Evolutionary conservation across 2,888 invertebrate species (phyloP).

Genomic region (Dexiosoma caninum): DNA sequence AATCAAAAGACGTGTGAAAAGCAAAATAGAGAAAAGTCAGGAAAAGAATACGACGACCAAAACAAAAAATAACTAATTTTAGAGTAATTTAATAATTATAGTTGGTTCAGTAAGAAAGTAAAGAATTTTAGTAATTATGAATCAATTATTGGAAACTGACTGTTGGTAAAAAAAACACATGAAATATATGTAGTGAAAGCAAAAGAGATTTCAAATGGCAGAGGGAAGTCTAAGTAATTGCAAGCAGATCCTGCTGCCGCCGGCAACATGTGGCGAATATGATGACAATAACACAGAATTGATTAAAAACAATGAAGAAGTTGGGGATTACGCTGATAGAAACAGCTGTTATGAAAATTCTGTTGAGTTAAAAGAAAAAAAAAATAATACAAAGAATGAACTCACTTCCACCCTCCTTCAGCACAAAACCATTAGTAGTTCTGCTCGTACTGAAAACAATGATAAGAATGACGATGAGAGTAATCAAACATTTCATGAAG

Average conservation of each 20-base stretch:
- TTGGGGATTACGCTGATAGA: neutral
- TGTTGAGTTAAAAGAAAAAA: neutral
- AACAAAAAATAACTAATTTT: constrained; percentile 10
- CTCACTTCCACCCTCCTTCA: neutral
- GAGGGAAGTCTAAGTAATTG: constrained; percentile 20
- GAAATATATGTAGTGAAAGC: neutral
- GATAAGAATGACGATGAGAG: constrained; percentile 68
- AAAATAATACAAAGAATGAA: constrained; percentile 26
- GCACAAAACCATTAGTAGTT: neutral
- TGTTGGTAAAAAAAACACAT: neutral
- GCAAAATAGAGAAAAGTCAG: constrained; percentile 9
- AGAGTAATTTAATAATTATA: neutral
- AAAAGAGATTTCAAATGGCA: constrained; percentile 11
- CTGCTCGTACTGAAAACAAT: neutral
- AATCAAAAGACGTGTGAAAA: constrained; percentile 56
- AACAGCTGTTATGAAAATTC: neutral
- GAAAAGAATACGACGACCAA: constrained; percentile 20
- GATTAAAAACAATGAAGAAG: constrained; percentile 29
- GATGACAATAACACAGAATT: constrained; percentile 35
- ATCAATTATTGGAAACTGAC: neutral
- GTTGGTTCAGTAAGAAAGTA: neutral
- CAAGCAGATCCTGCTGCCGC: constrained; percentile 4
- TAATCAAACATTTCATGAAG: constrained; percentile 71
- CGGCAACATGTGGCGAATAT: constrained; percentile 52
- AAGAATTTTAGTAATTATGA: neutral